phyloP scores from a whole-genome alignment of 2,113 vertebrate genomes.

The Phyllopteryx taeniolatus region DNA sequence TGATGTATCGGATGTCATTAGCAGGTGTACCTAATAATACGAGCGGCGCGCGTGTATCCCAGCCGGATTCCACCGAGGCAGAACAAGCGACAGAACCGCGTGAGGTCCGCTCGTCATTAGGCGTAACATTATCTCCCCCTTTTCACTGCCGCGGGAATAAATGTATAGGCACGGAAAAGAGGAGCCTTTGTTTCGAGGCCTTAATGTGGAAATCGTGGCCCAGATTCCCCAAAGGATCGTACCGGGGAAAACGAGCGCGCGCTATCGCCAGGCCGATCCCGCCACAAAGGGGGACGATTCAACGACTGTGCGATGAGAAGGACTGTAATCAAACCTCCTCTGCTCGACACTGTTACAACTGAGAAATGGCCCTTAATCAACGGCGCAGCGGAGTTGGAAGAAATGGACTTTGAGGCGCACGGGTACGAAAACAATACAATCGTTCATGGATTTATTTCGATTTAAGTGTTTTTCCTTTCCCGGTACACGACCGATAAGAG shows the following conservation, averaged over 20 bases:
- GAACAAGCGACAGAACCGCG: slow-evolving; percentile 46
- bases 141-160: slow-evolving; percentile 36
- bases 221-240: slow-evolving; percentile 35
- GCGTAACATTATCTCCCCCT: slow-evolving; percentile 48
- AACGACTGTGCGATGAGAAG: slow-evolving; percentile 4
- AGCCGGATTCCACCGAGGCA: slow-evolving; percentile 41
- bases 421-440: no score
- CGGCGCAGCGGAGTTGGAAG: background rate
- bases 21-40: background rate
- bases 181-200: slow-evolving; percentile 39
- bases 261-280: slow-evolving; percentile 8
- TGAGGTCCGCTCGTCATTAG: slow-evolving; percentile 52
- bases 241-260: slow-evolving; percentile 3
- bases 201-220: slow-evolving; percentile 33
- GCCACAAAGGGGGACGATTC: slow-evolving; percentile 10
- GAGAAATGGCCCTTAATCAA: background rate
- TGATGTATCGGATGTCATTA: background rate
- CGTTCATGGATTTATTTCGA: no score
- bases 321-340: no score
- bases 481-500: no score
- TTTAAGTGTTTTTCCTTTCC: no score
- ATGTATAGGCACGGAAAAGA: slow-evolving; percentile 38
- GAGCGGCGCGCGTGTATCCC: background rate
- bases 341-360: background rate
- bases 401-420: no score